These are phyloP conservation scores for Premnoplex brunnescens DNA, from an alignment of 2,797 vertebrate species.

Conservation along the genomic window DNA sequence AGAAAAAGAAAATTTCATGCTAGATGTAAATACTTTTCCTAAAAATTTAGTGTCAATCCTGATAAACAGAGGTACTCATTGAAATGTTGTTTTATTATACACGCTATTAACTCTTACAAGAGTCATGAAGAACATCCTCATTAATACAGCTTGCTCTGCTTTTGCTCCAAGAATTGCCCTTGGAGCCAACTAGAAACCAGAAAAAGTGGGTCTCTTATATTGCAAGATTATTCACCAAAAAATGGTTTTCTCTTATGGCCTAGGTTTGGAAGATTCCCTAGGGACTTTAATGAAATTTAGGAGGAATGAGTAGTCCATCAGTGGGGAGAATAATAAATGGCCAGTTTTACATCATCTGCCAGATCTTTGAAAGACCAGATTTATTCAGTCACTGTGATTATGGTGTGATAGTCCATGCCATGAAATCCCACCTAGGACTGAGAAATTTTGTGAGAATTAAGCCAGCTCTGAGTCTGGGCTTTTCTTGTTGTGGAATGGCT, in stretches of 20 bases:
- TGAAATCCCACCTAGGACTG: not conserved
- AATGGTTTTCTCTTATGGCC: not conserved
- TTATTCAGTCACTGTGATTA: slow-evolving; percentile 7
- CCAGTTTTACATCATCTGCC: slow-evolving; percentile 24
- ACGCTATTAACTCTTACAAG: not conserved
- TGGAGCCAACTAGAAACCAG: not conserved
- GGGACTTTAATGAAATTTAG: not conserved
- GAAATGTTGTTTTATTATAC: not conserved
- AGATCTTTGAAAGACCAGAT: slow-evolving; percentile 14
- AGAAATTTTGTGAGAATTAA: not conserved
- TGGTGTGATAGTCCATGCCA: not conserved
- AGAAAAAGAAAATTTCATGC: not conserved
- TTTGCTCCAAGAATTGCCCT: not conserved
- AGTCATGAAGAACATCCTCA: not conserved
- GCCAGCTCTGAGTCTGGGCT: not conserved
- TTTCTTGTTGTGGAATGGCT: not conserved
- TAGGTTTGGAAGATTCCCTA: not conserved
- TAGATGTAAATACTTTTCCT: not conserved
- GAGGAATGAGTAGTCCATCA: slow-evolving; percentile 2
- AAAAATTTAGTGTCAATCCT: not conserved
- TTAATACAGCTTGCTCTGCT: not conserved
- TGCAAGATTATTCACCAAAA: not conserved
- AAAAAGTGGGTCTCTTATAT: not conserved
- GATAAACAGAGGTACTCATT: not conserved
- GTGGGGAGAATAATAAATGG: not conserved